A percentile compares a stretch with the other conserved stretches of the same genome.
These are phyloP conservation scores for Smutsia temminckii DNA, from an alignment of 2,797 vertebrate genomes.

Conservation along the genomic window DNA sequence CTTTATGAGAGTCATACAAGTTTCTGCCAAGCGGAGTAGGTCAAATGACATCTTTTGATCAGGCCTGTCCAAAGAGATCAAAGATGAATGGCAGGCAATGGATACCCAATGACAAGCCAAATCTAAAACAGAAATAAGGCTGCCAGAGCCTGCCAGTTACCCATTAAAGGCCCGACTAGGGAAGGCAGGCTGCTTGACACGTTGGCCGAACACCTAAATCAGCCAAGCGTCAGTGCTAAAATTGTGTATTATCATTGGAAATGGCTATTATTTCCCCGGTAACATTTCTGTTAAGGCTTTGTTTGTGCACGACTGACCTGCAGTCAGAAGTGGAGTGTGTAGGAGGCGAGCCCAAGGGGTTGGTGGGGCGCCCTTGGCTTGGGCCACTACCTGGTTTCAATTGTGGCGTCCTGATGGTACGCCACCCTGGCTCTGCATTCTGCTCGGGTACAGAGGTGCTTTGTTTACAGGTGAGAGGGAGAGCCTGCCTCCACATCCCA, in stretches of 20 bases:
- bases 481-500: accelerated
- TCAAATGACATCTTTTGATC: constrained; percentile 99
- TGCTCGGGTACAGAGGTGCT: constrained; percentile 11
- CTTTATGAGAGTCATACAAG: constrained; percentile 98
- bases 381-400: constrained; percentile 81
- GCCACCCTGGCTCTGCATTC: constrained; percentile 72
- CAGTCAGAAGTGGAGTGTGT: constrained; percentile 81
- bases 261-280: constrained; percentile 99
- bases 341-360: constrained; percentile 76
- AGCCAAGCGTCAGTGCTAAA: constrained; percentile 94
- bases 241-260: constrained; percentile 99
- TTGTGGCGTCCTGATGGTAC: constrained; percentile 79
- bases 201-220: constrained; percentile 95
- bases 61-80: constrained; percentile 99
- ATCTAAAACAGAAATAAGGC: constrained; percentile 98
- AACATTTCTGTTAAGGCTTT: constrained; percentile 97
- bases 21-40: constrained; percentile 98
- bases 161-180: constrained; percentile 96
- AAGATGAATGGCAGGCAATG: constrained; percentile 99
- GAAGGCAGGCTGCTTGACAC: constrained; percentile 94
- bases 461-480: not conserved
- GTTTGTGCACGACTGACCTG: constrained; percentile 86
- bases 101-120: constrained; percentile 97
- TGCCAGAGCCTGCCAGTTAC: constrained; percentile 99
- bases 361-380: constrained; percentile 77